Percentiles rank a stretch among this genome's conserved stretches.
These are phyloP conservation scores for Zosterops pallidus DNA, from an alignment of 2,113 vertebrate genomes.

Conservation along the genomic window DNA sequence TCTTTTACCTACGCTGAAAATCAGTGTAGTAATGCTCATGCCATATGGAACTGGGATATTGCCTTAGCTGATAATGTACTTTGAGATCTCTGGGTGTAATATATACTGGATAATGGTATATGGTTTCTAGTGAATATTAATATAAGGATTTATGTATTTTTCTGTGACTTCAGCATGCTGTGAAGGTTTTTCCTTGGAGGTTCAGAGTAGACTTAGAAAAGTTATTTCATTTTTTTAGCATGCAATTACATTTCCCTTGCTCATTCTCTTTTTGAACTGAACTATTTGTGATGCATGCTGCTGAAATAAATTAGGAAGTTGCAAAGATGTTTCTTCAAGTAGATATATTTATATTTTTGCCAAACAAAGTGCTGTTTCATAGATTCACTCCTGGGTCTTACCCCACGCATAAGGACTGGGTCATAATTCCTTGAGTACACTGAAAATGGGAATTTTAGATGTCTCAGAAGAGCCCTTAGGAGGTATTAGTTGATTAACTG, in stretches of 20 bases:
- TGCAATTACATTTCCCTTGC: neutral
- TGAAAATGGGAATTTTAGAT: neutral
- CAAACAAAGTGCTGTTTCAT: constrained; percentile 19
- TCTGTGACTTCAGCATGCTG: neutral
- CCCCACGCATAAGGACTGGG: neutral
- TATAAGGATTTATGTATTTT: neutral
- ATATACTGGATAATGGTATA: neutral
- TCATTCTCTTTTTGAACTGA: neutral
- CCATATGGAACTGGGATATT: neutral
- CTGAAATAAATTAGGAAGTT: constrained; percentile 61
- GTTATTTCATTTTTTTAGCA: neutral
- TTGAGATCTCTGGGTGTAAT: neutral
- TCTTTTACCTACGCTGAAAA: neutral
- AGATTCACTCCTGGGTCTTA: constrained; percentile 5
- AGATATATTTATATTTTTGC: neutral
- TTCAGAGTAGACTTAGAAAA: neutral
- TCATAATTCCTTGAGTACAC: neutral
- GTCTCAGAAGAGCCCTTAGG: constrained; percentile 53
- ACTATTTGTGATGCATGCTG: constrained; percentile 48
- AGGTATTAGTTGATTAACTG: constrained; percentile 60
- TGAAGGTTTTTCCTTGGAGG: neutral
- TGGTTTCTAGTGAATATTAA: neutral
- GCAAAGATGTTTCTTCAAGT: constrained; percentile 24
- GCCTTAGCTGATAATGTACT: neutral
- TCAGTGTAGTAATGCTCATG: rapidly evolving